Base-by-base conservation (phyloP, 1,140 invertebrate species). In the Eulimnadia texana region DNA sequence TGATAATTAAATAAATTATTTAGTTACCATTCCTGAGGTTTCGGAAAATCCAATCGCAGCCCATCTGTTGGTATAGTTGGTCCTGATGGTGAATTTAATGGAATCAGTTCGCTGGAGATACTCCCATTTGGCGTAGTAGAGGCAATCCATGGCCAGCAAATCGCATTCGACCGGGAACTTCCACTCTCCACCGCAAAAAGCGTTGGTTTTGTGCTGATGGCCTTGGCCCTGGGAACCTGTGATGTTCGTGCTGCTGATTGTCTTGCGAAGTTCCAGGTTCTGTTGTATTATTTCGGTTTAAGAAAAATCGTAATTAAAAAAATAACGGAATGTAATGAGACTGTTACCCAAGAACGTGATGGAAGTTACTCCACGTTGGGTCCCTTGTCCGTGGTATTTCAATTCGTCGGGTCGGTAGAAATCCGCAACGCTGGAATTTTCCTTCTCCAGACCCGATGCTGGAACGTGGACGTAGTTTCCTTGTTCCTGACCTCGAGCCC, bases 41-140 rank as follows among this genome's bases (percentile, higher is more conserved):
- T 89, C 78, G 27, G 89, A 92, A 72, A 97, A 94, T 13, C 86
- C 93, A 64, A 97, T 90, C 1, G 92, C 94, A 2, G 92, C 94
- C 94, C 94, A 98, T 13, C 80, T 79, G 63, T 91, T 82, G 0
- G 79, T 82, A 63, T 91, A 77, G 11, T 80, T 84, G 0, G 90
- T 93, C 19, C 82, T 79, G n/a, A 98, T 84, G 2, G 84, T 87
- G 73, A 97, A 98, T 23, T 79, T 78, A 54, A 98, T 83, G 23
- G 83, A 79, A 70, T 94, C 90, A 67, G 80, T 80, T 63, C 76
- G 76, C 9, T 83, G 82, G 3, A 85, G 74, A 66, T 89, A 92
- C 67, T 84, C 80, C 94, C 94, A 98, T 42, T 78, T 78, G 3
- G 86, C 87, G 58, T 79, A 81, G 70, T 93, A 95, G 68, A 90